phyloP scores from a whole-genome alignment of 2,888 invertebrate species.

The Parapristionchus giblindavisi region DNA sequence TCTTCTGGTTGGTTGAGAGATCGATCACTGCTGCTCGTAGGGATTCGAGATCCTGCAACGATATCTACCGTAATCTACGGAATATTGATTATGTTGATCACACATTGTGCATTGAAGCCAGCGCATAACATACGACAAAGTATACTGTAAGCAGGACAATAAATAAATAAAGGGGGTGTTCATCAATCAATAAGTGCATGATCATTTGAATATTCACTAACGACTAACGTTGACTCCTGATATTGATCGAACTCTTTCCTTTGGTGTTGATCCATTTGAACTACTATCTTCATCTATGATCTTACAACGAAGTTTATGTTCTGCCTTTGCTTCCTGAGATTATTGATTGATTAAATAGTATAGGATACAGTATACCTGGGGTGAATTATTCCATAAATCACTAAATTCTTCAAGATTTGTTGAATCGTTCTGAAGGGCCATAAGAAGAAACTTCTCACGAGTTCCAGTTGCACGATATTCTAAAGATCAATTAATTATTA shows the following conservation, averaged over 20 bases:
- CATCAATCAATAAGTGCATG: background rate
- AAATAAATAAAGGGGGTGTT: background rate
- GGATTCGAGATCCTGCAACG: slow-evolving; percentile 5
- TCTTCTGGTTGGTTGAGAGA: slow-evolving; percentile 33
- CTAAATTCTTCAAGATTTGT: slow-evolving; percentile 52
- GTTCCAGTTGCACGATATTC: slow-evolving; percentile 58
- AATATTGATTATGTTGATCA: background rate
- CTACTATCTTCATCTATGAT: slow-evolving; percentile 28
- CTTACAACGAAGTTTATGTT: slow-evolving; percentile 34
- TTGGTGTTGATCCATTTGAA: slow-evolving; percentile 19
- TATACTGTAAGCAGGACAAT: background rate
- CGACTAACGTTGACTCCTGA: slow-evolving; percentile 19
- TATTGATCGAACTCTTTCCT: slow-evolving; percentile 12
- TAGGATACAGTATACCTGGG: background rate
- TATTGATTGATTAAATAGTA: too few relatives aligned
- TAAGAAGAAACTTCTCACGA: slow-evolving; percentile 59
- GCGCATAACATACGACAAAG: background rate
- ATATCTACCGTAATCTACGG: background rate
- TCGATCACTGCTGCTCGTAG: slow-evolving; percentile 15
- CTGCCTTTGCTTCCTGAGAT: slow-evolving; percentile 20
- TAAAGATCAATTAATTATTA: slow-evolving; percentile 35
- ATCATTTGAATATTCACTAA: slow-evolving; percentile 14
- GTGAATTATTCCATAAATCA: slow-evolving; percentile 48
- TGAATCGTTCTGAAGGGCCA: slow-evolving; percentile 53
- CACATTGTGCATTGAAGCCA: background rate